Base-by-base conservation (phyloP, 2,113 vertebrate species). In the Acinonyx jubatus region DNA sequence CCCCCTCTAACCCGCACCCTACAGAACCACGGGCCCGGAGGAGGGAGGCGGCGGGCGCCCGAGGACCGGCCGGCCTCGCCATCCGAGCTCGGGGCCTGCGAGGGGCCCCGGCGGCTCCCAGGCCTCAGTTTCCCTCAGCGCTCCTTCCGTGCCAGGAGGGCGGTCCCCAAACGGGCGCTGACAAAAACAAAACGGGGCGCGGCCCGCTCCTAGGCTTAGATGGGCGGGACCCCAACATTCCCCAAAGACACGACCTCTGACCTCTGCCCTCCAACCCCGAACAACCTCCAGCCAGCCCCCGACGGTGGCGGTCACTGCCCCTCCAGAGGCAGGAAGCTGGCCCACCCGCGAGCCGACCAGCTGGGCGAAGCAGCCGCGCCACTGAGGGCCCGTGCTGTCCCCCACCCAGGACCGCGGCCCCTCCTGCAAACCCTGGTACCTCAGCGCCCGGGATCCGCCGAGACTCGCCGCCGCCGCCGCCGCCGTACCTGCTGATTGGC, bases 401-500 rank as follows among this genome's bases (percentile, higher is more conserved):
- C 63, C 23, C 48, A 18, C 1, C 2, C 29, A 1, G 5, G 27
- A 5, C 82, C 36, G 3, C 13, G 1, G 3, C 1, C 25, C 74
- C 82, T 12, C 29, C 38, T 8, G 19, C 52, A 31, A 16, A 0
- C 52, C 41, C 38, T 5, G 38, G 14, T 86, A 97, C 85, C 89
- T 96, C 80, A 0, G 45, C 74, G 29, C 15, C 90, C 73, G 4
- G n/a, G 63, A 16, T 4, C 68, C 89, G 1, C 41, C 50, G 76
- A 55, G 25, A 29, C 48, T 74, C 18, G 45, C 9, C 10, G 57
- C 10, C 7, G 41, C 4, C 36, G 61, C 27, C 29, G 18, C 68
- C 48, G 2, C 91, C 57, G 50, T 55, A 38, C 84, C 71, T 45
- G 89, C 61, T 16, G n/a, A 95, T 86, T 96, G 97, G 97, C 92